Conservation (phyloP, 1,140 invertebrate genomes). For the Apis cerana region DNA sequence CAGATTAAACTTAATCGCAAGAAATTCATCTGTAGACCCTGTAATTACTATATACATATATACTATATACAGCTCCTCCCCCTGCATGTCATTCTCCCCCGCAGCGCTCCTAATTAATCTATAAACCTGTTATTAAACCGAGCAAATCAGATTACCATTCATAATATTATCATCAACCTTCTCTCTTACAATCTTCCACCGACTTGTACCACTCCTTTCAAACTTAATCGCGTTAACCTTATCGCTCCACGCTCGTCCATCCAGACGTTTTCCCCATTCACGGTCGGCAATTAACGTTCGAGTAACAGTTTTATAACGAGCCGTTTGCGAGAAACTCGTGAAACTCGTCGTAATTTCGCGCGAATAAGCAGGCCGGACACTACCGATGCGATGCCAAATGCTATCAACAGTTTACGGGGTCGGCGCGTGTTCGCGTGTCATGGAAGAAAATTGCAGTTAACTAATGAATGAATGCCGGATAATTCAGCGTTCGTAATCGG, state of each 20-base stretch:
- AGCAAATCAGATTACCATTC: background rate
- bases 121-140: background rate
- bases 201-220: background rate
- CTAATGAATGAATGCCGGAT: conserved; percentile 59
- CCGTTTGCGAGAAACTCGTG: background rate
- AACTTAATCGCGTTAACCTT: too few species aligned
- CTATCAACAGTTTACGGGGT: conserved; percentile 22
- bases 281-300: background rate
- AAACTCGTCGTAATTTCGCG: conserved; percentile 47
- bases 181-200: background rate
- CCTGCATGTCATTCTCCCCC: too few species aligned
- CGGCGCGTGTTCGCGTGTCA: conserved; percentile 15
- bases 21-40: background rate
- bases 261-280: background rate
- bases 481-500: conserved; percentile 63
- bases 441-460: conserved; percentile 58
- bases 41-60: background rate
- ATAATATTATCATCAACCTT: background rate
- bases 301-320: conserved; percentile 49
- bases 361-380: background rate
- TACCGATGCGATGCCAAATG: too few species aligned
- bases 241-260: too few species aligned
- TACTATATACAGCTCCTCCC: too few species aligned
- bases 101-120: background rate
- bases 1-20: background rate